phyloP scores from a whole-genome alignment of 2,113 vertebrate species.

The Aegotheles bennettii region DNA sequence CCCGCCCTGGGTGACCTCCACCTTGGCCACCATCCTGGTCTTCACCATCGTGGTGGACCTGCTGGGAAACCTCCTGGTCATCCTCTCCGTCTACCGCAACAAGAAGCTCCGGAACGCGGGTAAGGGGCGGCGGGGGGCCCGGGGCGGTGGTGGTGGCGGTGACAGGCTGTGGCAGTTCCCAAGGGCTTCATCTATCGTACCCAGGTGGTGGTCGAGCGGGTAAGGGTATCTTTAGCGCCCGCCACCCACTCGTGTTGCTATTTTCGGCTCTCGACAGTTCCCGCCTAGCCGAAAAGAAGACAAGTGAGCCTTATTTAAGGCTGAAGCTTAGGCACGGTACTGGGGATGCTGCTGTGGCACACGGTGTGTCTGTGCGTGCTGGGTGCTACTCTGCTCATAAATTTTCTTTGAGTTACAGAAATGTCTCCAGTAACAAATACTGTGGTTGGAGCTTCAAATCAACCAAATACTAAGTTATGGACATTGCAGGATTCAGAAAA shows the following conservation, averaged over 20 bases:
- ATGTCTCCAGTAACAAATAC: background rate
- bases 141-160: background rate
- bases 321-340: background rate
- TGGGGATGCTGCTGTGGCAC: background rate
- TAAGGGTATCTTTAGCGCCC: slow-evolving; percentile 52
- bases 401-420: background rate
- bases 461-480: background rate
- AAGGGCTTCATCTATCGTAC: background rate
- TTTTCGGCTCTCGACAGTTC: slow-evolving; percentile 1
- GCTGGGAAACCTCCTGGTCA: slow-evolving; percentile 91
- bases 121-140: background rate
- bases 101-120: slow-evolving; percentile 88
- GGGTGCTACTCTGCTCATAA: background rate
- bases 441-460: background rate
- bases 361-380: background rate
- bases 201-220: background rate
- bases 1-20: slow-evolving; percentile 83
- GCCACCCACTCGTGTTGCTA: background rate
- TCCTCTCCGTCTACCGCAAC: slow-evolving; percentile 91
- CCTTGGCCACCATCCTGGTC: slow-evolving; percentile 87
- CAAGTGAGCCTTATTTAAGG: background rate
- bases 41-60: slow-evolving; percentile 92
- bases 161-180: background rate
- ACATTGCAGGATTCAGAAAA: background rate
- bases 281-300: background rate